phyloP scores from a whole-genome alignment of 2,113 vertebrate species.

The Neodontobutis hainanensis region DNA sequence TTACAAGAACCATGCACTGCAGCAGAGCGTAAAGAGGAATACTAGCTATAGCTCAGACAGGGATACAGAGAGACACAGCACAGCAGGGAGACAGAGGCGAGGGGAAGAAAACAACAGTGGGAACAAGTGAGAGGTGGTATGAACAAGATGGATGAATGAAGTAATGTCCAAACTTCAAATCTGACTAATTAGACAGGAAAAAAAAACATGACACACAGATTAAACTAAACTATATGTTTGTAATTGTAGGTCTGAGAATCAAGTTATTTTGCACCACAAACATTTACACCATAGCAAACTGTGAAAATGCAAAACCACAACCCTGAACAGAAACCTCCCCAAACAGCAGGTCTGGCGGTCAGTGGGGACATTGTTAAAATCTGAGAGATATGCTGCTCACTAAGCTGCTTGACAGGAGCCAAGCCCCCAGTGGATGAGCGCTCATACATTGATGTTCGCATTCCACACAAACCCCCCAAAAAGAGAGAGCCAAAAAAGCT shows the following conservation, averaged over 20 bases:
- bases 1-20: conserved; percentile 67
- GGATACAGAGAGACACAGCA: conserved; percentile 50
- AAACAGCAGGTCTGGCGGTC: conserved; percentile 56
- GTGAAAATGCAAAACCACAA: conserved; percentile 56
- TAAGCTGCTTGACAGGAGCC: conserved; percentile 68
- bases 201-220: too few species aligned
- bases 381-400: conserved; percentile 59
- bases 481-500: conserved; percentile 17
- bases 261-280: conserved; percentile 24
- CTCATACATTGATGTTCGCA: conserved; percentile 53
- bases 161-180: not conserved
- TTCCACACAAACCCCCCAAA: conserved; percentile 21
- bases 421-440: conserved; percentile 53
- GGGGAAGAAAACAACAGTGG: conserved; percentile 54
- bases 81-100: conserved; percentile 56
- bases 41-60: conserved; percentile 54
- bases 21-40: conserved; percentile 59
- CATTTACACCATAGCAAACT: conserved; percentile 18
- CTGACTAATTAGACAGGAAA: too few species aligned
- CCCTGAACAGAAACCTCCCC: conserved; percentile 36
- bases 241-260: not conserved
- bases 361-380: conserved; percentile 72
- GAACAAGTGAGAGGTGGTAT: conserved; percentile 38
- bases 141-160: conserved; percentile 48
- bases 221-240: conserved; percentile 6